phyloP scores from a whole-genome alignment of 2,113 vertebrate genomes.

The Nansenia antarctica region DNA sequence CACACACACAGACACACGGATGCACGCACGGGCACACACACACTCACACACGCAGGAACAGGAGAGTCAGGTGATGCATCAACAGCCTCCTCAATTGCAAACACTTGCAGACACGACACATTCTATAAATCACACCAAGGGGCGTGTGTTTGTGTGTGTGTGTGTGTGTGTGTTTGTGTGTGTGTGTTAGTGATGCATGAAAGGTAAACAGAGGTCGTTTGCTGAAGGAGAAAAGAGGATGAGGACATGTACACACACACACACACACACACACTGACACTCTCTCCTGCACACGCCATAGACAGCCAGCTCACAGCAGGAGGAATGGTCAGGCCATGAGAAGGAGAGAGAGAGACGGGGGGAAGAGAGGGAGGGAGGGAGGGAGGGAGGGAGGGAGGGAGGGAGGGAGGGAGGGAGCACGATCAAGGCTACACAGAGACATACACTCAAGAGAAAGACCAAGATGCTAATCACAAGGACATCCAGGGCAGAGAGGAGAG shows the following conservation, averaged over 20 bases:
- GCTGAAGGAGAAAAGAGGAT: not conserved
- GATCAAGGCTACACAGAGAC: too few relatives aligned
- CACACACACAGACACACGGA: slow-evolving; percentile 5
- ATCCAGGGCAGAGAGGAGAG: not conserved
- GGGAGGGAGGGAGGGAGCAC: too few relatives aligned
- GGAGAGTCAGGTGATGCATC: slow-evolving; percentile 57
- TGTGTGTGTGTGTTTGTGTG: slow-evolving; percentile 9
- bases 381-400: not conserved
- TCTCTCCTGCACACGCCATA: slow-evolving; percentile 1
- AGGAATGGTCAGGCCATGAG: not conserved
- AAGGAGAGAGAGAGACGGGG: not conserved
- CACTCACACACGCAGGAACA: slow-evolving; percentile 36
- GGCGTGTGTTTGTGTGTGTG: slow-evolving; percentile 14
- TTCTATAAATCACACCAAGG: slow-evolving; percentile 68
- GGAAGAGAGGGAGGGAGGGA: not conserved
- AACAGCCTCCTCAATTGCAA: slow-evolving; percentile 64
- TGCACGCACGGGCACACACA: slow-evolving; percentile 21
- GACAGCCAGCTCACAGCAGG: too few relatives aligned
- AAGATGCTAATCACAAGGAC: too few relatives aligned
- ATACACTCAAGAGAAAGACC: too few relatives aligned
- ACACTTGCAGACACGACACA: slow-evolving; percentile 58
- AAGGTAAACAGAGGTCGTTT: slow-evolving; percentile 3
- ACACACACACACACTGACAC: slow-evolving; percentile 12
- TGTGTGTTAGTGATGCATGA: slow-evolving; percentile 16
- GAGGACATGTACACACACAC: slow-evolving; percentile 21